phyloP scores from a whole-genome alignment of 2,797 vertebrate species.

The Pseudochirops corinnae region DNA sequence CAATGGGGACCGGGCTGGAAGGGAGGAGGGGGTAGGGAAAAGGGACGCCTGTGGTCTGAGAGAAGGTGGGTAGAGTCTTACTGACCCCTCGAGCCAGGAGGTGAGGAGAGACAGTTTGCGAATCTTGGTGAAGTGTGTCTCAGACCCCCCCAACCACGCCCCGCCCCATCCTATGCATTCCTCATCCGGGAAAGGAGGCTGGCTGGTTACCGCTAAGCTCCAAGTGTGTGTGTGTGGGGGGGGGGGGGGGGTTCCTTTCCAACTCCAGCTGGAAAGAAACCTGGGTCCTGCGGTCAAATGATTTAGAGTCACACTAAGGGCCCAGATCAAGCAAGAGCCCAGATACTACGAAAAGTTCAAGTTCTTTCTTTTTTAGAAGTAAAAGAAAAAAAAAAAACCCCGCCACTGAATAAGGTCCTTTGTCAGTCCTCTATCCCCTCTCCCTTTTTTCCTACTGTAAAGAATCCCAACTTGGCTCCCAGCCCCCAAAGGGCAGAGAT shows the following conservation, averaged over 20 bases:
- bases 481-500: background rate
- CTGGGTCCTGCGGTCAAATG: background rate
- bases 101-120: background rate
- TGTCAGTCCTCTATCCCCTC: background rate
- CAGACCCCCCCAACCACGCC: background rate
- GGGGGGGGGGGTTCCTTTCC: background rate
- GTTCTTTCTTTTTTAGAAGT: background rate
- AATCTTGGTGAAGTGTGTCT: background rate
- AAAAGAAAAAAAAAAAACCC: background rate
- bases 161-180: background rate
- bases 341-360: background rate
- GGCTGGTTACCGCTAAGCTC: background rate
- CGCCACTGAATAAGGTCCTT: background rate
- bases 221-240: background rate
- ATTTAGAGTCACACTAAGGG: background rate
- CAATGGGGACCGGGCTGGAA: conserved; percentile 36
- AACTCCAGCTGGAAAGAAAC: background rate
- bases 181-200: background rate
- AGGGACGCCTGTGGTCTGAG: background rate
- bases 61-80: conserved; percentile 43
- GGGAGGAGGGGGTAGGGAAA: background rate
- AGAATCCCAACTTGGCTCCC: background rate
- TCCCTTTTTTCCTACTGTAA: background rate
- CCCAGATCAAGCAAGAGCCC: background rate
- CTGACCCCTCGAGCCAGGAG: background rate